Base-by-base conservation (phyloP, 2,797 vertebrate species). In the Cossypha polioptera region DNA sequence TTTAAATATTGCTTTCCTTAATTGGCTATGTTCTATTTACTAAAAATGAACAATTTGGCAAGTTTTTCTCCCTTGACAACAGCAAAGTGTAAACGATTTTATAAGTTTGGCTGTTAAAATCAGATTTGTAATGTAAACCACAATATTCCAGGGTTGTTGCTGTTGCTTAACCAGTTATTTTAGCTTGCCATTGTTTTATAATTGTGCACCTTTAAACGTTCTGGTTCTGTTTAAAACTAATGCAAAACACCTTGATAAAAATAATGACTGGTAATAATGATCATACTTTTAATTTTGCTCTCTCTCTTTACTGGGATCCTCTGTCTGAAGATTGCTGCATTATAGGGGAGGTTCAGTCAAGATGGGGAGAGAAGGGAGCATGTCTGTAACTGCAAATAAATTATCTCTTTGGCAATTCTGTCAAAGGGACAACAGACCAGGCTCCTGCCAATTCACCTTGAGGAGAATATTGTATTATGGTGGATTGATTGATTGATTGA, bases 31-130 rank as follows among this genome's bases (percentile, higher is more conserved):
- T 98, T 98, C 95, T 98, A 98, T 98, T 98, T 98, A 98, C 97
- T 98, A 98, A 98, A 98, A 98, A 98, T 97, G 97, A 98, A 98
- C 97, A 98, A 98, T 98, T 98, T 98, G 98, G 98, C 98, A 98
- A 97, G 93, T 98, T 98, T 97, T 97, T 97, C 94, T 98, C 97
- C 97, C 98, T 96, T 97, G 97, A 98, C 98, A 98, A 97, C 97
- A 98, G 97, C 97, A 97, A 98, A 98, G 97, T 55, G 1, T 98
- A 98, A 98, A 98, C 97, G 97, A 94, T 97, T 98, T 98, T 98
- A 98, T 97, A 98, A 98, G 97, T 98, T 98, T 98, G 98, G 97
- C 98, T 97, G 97, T 98, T 98, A 97, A 97, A 97, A 97, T 98
- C 96, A 93, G 96, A 97, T 97, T 97, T 97, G 96, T 97, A 98